Evolutionary conservation across 1,140 invertebrate genomes (phyloP).

Genomic region (Philotrypesis tridentata): DNA sequence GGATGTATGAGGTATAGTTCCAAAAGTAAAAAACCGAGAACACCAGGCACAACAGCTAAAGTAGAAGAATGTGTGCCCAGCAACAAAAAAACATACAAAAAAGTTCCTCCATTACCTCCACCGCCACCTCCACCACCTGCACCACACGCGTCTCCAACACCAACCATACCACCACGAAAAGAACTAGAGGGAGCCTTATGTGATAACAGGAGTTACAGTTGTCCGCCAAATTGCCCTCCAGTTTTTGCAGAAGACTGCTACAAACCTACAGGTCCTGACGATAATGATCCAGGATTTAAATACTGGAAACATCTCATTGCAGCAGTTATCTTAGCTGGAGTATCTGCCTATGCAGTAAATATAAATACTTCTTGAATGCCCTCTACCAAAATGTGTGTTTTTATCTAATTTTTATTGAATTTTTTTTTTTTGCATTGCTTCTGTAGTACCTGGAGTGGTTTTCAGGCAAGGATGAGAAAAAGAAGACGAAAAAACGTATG

Average conservation of each 20-base stretch:
- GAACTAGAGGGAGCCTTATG: constrained; percentile 48
- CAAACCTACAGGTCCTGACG: constrained; percentile 37
- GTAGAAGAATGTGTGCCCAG: constrained; percentile 64
- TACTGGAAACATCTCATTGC: constrained; percentile 64
- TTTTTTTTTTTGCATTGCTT: not conserved
- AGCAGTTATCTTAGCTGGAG: constrained; percentile 62
- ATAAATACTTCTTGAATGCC: constrained; percentile 41
- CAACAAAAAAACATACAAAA: constrained; percentile 50
- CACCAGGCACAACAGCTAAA: constrained; percentile 57
- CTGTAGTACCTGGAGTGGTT: constrained; percentile 39
- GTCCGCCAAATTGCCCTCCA: constrained; percentile 57
- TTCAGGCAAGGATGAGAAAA: constrained; percentile 25
- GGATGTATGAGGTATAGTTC: constrained; percentile 57
- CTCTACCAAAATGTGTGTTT: not conserved
- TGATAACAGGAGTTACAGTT: constrained; percentile 53
- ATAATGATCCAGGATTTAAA: constrained; percentile 51
- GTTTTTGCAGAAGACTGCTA: constrained; percentile 33
- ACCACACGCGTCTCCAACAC: not conserved
- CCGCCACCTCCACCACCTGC: constrained; percentile 13
- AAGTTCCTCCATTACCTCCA: constrained; percentile 38
- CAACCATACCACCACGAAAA: constrained; percentile 1
- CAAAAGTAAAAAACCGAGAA: constrained; percentile 55
- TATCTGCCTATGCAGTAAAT: constrained; percentile 59
- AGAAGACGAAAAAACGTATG: constrained; percentile 36
- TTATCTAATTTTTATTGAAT: not conserved